These are phyloP conservation scores for Phycodurus eques DNA, from an alignment of 2,113 vertebrate genomes.

Conservation along the genomic window DNA sequence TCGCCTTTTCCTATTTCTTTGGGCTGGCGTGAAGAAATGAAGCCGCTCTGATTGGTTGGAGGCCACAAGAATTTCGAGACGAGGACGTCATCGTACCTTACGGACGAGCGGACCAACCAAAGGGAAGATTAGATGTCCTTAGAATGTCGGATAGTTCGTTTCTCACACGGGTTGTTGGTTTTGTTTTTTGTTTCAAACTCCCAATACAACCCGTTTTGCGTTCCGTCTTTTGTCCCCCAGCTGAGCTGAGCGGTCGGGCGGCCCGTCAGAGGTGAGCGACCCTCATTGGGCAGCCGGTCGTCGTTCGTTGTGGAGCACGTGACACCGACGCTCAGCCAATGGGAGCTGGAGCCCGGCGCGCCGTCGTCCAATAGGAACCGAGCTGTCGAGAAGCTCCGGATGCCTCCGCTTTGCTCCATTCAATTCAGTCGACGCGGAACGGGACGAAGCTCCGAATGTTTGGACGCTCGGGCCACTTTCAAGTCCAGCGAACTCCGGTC, in stretches of 20 bases:
- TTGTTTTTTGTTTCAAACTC: no score
- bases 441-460: constrained; percentile 5
- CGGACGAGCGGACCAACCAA: no score
- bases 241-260: background rate
- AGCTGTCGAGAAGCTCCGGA: background rate
- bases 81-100: no score
- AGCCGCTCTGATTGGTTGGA: no score
- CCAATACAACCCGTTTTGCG: background rate
- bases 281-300: constrained; percentile 37
- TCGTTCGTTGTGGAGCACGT: constrained; percentile 14
- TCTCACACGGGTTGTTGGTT: no score
- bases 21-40: no score
- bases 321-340: constrained; percentile 44
- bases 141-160: no score
- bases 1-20: no score
- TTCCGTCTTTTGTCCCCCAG: background rate
- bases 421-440: constrained; percentile 3
- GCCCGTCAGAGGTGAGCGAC: constrained; percentile 37
- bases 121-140: no score
- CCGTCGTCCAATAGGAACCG: constrained; percentile 57
- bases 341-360: background rate
- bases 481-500: background rate
- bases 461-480: background rate
- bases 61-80: no score
- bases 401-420: background rate